Conservation (phyloP, 2,113 vertebrate species). For the Oncorhynchus gorbuscha region DNA sequence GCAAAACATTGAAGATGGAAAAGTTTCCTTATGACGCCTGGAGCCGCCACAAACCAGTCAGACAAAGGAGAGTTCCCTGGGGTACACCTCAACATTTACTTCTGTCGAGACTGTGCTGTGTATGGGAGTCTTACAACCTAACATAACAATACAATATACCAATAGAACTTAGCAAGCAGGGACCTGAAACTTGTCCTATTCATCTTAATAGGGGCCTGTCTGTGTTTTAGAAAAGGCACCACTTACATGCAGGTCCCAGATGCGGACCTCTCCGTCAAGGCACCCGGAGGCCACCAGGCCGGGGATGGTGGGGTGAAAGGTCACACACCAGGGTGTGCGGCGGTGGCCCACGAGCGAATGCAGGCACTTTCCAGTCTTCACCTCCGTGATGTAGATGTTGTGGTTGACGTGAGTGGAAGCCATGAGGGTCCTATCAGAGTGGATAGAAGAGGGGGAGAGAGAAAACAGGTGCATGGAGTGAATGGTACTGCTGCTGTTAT, state of each 20-base stretch:
- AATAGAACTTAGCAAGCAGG: no score
- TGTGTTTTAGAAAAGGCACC: background rate
- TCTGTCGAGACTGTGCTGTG: no score
- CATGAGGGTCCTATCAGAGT: slow-evolving; percentile 84
- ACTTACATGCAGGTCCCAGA: slow-evolving; percentile 99
- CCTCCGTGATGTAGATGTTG: slow-evolving; percentile 99
- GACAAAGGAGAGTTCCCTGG: no score
- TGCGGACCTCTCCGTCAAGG: slow-evolving; percentile 97
- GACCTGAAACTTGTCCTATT: no score
- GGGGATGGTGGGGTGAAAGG: slow-evolving; percentile 96
- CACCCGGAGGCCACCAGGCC: slow-evolving; percentile 98
- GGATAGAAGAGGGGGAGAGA: background rate
- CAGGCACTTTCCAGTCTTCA: slow-evolving; percentile 97
- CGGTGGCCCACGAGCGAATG: slow-evolving; percentile 97
- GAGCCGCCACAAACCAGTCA: no score
- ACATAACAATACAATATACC: no score
- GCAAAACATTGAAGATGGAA: no score
- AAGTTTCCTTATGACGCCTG: no score
- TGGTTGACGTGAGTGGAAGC: slow-evolving; percentile 99
- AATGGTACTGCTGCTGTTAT: background rate
- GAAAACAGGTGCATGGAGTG: background rate
- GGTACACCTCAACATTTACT: no score
- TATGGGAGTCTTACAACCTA: no score
- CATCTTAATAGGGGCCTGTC: no score
- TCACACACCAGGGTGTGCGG: slow-evolving; percentile 97